phyloP scores from a whole-genome alignment of 2,113 vertebrate species.

The Mesoclemmys tuberculata region DNA sequence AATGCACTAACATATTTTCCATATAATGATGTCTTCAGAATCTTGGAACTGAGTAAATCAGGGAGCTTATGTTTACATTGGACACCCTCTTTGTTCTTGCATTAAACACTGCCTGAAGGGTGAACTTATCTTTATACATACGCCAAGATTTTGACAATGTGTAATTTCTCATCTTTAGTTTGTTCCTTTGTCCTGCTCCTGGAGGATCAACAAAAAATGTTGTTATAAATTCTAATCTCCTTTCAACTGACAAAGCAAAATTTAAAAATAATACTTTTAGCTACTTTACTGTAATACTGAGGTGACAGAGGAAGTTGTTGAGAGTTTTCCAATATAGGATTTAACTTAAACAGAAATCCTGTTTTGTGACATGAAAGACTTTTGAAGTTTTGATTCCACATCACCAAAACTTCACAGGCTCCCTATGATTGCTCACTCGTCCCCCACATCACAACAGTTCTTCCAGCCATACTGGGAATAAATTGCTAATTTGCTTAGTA shows the following conservation, averaged over 20 bases:
- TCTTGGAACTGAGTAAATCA: neutral
- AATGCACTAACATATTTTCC: neutral
- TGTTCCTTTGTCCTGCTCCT: neutral
- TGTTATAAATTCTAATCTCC: neutral
- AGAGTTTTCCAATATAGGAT: neutral
- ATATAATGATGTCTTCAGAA: neutral
- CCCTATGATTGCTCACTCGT: neutral
- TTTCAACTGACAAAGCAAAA: neutral
- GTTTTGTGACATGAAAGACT: neutral
- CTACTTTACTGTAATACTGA: neutral
- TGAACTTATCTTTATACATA: neutral
- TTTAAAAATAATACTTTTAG: neutral
- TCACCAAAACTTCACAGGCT: neutral
- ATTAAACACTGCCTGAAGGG: conserved; percentile 5
- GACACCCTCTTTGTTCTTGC: neutral
- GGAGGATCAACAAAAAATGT: neutral
- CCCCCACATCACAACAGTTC: neutral
- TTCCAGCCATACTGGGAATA: neutral
- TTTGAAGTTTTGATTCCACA: neutral
- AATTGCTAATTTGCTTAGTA: neutral
- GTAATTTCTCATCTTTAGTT: conserved; percentile 6
- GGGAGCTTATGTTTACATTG: conserved; percentile 2
- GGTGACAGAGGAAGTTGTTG: neutral
- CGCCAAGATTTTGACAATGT: neutral
- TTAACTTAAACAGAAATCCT: neutral